These are phyloP conservation scores for Chymomyza fuscimana DNA, from an alignment of 2,888 invertebrate genomes.

Conservation along the genomic window DNA sequence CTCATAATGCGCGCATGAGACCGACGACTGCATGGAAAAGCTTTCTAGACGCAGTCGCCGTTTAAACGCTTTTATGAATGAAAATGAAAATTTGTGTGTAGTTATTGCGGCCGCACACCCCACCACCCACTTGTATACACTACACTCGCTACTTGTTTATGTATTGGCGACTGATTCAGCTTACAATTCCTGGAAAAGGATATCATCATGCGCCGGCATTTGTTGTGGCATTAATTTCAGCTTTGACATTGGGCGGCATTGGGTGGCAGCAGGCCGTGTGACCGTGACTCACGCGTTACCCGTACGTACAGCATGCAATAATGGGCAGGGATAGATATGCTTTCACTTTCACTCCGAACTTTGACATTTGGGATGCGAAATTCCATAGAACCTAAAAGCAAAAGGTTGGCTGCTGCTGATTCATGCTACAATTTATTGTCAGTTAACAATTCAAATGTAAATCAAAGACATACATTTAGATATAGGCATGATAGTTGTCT, in stretches of 20 bases:
- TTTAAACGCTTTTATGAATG: conserved; percentile 67
- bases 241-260: conserved; percentile 17
- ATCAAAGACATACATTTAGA: conserved; percentile 8
- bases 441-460: neutral
- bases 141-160: conserved; percentile 5
- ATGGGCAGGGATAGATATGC: conserved; percentile 12
- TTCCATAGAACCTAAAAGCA: conserved; percentile 44
- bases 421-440: conserved; percentile 30
- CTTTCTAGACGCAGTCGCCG: conserved; percentile 32
- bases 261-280: conserved; percentile 15
- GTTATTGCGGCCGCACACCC: neutral
- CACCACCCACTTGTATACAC: neutral
- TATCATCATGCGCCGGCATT: conserved; percentile 65
- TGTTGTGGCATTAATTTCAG: conserved; percentile 60
- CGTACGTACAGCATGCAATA: conserved; percentile 9
- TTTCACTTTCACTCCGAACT: conserved; percentile 56
- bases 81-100: conserved; percentile 39
- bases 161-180: conserved; percentile 61
- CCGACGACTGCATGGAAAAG: conserved; percentile 42
- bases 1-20: conserved; percentile 19
- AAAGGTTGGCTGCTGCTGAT: conserved; percentile 35
- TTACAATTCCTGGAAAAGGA: conserved; percentile 72
- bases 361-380: conserved; percentile 55
- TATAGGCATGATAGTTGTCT: conserved; percentile 1
- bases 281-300: conserved; percentile 60